Percentiles rank a stretch among this genome's conserved stretches.
phyloP scores from a whole-genome alignment of 2,797 vertebrate species.

The Anguilla anguilla region DNA sequence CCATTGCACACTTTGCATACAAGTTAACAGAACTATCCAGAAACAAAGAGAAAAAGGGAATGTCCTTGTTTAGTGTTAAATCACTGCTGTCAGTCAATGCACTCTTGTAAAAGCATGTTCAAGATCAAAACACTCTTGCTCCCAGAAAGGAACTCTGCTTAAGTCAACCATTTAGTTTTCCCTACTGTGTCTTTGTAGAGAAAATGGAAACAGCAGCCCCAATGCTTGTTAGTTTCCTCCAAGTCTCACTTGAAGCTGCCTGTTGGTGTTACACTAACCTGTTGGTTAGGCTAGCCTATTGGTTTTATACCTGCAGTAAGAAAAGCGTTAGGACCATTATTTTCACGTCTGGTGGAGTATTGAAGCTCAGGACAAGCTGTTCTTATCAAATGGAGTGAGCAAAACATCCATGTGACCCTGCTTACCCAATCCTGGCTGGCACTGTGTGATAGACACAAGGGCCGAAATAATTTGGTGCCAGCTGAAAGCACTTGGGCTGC shows the following conservation, averaged over 20 bases:
- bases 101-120: background rate
- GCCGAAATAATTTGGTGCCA: slow-evolving; percentile 50
- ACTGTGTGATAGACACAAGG: slow-evolving; percentile 35
- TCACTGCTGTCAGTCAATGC: background rate
- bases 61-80: background rate
- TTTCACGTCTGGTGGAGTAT: background rate
- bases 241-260: background rate
- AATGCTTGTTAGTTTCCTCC: background rate
- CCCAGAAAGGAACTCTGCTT: background rate
- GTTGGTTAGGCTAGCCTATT: background rate
- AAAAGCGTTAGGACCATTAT: background rate
- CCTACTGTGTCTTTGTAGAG: background rate
- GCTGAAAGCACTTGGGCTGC: slow-evolving; percentile 30
- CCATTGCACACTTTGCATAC: background rate
- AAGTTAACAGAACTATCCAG: background rate
- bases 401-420: background rate
- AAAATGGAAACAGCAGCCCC: background rate
- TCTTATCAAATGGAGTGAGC: background rate
- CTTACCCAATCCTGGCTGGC: background rate
- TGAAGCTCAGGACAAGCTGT: background rate
- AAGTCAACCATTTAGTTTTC: background rate
- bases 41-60: background rate
- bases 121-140: background rate
- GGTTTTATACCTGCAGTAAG: background rate
- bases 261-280: background rate